A percentile compares a stretch with the other conserved stretches of the same genome.
phyloP scores from a whole-genome alignment of 2,113 vertebrate species.

The Gymnobelideus leadbeateri region DNA sequence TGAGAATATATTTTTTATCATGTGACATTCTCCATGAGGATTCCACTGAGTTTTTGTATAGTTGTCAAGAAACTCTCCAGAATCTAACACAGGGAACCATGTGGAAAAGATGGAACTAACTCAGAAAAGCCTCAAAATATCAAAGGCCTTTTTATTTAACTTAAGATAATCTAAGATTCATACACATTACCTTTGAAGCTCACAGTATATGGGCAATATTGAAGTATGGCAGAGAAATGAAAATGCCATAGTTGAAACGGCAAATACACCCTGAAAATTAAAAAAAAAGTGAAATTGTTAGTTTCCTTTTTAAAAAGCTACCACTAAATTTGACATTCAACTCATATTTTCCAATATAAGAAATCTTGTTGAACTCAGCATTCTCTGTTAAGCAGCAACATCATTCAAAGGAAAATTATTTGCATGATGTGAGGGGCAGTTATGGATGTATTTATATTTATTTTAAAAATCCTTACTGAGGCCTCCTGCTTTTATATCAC shows the following conservation, averaged over 20 bases:
- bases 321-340: slow-evolving; percentile 44
- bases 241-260: slow-evolving; percentile 98
- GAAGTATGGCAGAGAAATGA: slow-evolving; percentile 98
- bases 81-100: slow-evolving; percentile 18
- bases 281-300: slow-evolving; percentile 42
- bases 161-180: slow-evolving; percentile 34
- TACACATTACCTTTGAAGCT: slow-evolving; percentile 88
- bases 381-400: slow-evolving; percentile 40
- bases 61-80: neutral
- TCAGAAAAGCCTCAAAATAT: slow-evolving; percentile 33
- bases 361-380: slow-evolving; percentile 38
- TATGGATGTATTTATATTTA: neutral
- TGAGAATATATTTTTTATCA: too few species aligned
- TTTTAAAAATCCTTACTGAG: neutral
- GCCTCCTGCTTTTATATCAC: neutral
- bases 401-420: slow-evolving; percentile 16
- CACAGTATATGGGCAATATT: slow-evolving; percentile 96
- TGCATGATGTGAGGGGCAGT: neutral
- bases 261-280: slow-evolving; percentile 92
- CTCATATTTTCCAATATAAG: neutral
- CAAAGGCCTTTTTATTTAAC: slow-evolving; percentile 33
- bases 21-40: slow-evolving; percentile 20
- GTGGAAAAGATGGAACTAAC: slow-evolving; percentile 26
- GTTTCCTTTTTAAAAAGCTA: slow-evolving; percentile 35
- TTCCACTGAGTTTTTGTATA: slow-evolving; percentile 10